Conservation (phyloP, 2,888 invertebrate species). For the Caenorhabditis wallacei region DNA sequence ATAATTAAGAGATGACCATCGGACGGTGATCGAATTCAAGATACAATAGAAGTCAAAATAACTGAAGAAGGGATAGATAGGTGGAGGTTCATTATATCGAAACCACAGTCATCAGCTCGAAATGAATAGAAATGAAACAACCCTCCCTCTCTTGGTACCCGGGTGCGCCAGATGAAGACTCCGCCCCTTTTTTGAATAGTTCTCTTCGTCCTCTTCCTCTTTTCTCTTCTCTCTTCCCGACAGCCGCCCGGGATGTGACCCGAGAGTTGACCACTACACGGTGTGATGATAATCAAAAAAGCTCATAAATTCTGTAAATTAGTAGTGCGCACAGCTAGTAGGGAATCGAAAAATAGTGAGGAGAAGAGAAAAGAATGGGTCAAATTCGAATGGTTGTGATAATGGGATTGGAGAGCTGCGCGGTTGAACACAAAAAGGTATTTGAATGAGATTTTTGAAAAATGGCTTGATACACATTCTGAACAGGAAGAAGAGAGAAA, state of each 20-base stretch:
- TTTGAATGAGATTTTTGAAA: conserved; percentile 34
- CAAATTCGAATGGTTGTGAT: conserved; percentile 39
- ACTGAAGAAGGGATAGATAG: neutral
- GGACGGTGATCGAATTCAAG: conserved; percentile 38
- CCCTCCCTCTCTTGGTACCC: conserved; percentile 1
- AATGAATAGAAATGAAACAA: conserved; percentile 49
- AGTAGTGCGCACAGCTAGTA: conserved; percentile 29
- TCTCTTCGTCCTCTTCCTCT: conserved; percentile 16
- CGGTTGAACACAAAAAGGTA: conserved; percentile 27
- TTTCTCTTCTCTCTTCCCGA: conserved; percentile 16
- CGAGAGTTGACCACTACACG: conserved; percentile 20
- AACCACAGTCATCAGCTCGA: conserved; percentile 27
- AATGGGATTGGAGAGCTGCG: conserved; percentile 46
- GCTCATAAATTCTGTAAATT: conserved; percentile 63
- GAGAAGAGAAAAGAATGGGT: conserved; percentile 4
- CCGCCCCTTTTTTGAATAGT: conserved; percentile 54
- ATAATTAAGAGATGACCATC: conserved; percentile 30
- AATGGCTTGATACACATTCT: conserved; percentile 4
- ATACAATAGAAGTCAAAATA: conserved; percentile 45
- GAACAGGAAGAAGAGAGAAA: no score
- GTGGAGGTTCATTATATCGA: neutral
- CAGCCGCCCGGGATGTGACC: conserved; percentile 46
- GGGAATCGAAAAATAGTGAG: conserved; percentile 1
- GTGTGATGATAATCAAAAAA: conserved; percentile 61
- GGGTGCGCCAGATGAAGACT: conserved; percentile 13